Percentiles rank a stretch among this genome's conserved stretches.
Conservation (phyloP, 1,140 invertebrate species). For the Radopholus similis region DNA sequence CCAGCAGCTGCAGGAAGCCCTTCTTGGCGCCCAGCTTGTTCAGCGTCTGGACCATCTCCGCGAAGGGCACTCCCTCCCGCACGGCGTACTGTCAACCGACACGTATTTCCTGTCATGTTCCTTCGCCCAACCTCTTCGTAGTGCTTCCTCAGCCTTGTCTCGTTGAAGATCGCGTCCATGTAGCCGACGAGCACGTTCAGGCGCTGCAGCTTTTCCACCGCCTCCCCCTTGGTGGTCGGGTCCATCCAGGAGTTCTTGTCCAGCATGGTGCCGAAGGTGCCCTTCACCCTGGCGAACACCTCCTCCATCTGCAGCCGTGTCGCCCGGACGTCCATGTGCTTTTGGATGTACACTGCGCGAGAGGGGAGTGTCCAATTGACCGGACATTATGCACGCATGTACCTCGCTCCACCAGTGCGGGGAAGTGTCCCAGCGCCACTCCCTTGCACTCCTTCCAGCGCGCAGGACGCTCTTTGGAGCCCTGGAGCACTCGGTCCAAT, state of each 20-base stretch:
- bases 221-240: constrained; percentile 15
- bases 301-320: constrained; percentile 13
- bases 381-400: neutral
- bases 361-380: neutral
- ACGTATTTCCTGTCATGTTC: neutral
- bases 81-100: neutral
- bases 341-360: constrained; percentile 16
- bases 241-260: constrained; percentile 27
- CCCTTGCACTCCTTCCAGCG: constrained; percentile 23
- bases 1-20: constrained; percentile 19
- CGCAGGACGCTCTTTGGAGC: constrained; percentile 4
- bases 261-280: constrained; percentile 20
- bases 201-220: constrained; percentile 23
- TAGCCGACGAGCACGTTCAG: constrained; percentile 14
- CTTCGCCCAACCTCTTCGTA: constrained; percentile 3
- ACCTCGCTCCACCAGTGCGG: constrained; percentile 20
- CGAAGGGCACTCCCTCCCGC: neutral
- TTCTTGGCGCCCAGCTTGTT: constrained; percentile 3
- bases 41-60: neutral
- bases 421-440: constrained; percentile 14
- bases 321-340: constrained; percentile 18
- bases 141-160: constrained; percentile 14
- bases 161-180: constrained; percentile 23
- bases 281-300: constrained; percentile 24
- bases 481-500: constrained; percentile 25